Evolutionary conservation across 2,797 vertebrate species (phyloP).

Genomic region (Neomorphus geoffroyi): DNA sequence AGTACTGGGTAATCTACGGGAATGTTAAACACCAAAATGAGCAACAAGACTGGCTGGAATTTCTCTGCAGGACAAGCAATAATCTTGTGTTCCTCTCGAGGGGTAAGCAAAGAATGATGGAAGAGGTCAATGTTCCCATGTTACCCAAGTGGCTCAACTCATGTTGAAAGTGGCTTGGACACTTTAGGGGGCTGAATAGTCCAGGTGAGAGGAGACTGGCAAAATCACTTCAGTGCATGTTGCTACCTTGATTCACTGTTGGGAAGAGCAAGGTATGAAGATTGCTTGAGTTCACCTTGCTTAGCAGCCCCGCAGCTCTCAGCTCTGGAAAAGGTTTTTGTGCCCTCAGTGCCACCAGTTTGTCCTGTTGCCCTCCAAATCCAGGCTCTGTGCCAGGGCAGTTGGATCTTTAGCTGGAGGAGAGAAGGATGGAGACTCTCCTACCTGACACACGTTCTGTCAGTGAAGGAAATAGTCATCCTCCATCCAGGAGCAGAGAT

Average conservation of each 20-base stretch:
- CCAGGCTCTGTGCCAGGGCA: not conserved
- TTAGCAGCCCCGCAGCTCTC: not conserved
- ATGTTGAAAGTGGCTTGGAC: not conserved
- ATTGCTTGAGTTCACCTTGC: not conserved
- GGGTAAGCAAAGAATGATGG: not conserved
- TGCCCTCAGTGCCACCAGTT: not conserved
- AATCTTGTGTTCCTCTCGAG: not conserved
- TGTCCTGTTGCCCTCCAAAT: not conserved
- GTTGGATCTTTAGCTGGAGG: not conserved
- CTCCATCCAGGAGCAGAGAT: not conserved
- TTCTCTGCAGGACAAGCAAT: constrained; percentile 1
- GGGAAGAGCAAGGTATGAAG: not conserved
- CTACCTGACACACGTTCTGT: not conserved
- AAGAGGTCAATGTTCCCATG: not conserved
- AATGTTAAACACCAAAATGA: constrained; percentile 65
- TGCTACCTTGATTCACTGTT: not conserved
- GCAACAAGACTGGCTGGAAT: constrained; percentile 21
- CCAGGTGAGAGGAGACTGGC: not conserved
- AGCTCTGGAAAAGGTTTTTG: not conserved
- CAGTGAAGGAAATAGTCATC: not conserved
- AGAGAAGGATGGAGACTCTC: not conserved
- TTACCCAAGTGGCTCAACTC: not conserved
- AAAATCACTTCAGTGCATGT: not conserved
- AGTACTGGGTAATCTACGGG: constrained; percentile 45
- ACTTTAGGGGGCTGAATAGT: not conserved